Percentiles rank a stretch among this genome's conserved stretches.
Evolutionary conservation across 2,797 vertebrate genomes (phyloP).

Genomic region (Ceyx erithaca): DNA sequence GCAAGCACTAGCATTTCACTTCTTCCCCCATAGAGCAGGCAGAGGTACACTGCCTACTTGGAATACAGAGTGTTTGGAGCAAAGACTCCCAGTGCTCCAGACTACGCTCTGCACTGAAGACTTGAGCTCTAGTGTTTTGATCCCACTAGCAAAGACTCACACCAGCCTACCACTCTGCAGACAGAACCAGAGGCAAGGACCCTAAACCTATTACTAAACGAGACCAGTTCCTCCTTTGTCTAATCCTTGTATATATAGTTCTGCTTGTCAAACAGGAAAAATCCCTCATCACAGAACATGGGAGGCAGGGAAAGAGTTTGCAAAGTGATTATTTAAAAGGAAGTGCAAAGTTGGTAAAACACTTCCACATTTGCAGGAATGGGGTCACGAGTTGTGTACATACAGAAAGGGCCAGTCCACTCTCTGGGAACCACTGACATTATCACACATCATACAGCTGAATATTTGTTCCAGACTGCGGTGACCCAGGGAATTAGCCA

Average conservation of each 20-base stretch:
- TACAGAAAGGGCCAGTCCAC: neutral
- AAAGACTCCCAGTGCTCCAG: neutral
- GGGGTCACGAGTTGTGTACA: neutral
- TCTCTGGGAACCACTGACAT: neutral
- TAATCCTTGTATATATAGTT: neutral
- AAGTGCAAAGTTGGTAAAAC: neutral
- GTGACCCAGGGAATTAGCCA: neutral
- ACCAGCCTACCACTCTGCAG: neutral
- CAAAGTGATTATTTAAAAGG: neutral
- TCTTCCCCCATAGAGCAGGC: neutral
- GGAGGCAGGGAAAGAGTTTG: neutral
- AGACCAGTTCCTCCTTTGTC: neutral
- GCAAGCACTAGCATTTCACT: neutral
- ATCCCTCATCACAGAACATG: neutral
- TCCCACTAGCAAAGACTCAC: neutral
- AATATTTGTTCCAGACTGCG: neutral
- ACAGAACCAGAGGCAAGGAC: neutral
- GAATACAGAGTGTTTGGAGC: conserved; percentile 26
- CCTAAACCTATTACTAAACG: neutral
- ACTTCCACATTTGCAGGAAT: neutral
- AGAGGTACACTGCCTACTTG: neutral
- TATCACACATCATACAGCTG: neutral
- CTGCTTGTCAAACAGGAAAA: neutral
- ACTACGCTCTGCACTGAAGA: neutral
- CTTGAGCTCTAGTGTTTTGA: neutral